These are phyloP conservation scores for Pituophis catenifer DNA, from an alignment of 2,113 vertebrate genomes.

Conservation along the genomic window DNA sequence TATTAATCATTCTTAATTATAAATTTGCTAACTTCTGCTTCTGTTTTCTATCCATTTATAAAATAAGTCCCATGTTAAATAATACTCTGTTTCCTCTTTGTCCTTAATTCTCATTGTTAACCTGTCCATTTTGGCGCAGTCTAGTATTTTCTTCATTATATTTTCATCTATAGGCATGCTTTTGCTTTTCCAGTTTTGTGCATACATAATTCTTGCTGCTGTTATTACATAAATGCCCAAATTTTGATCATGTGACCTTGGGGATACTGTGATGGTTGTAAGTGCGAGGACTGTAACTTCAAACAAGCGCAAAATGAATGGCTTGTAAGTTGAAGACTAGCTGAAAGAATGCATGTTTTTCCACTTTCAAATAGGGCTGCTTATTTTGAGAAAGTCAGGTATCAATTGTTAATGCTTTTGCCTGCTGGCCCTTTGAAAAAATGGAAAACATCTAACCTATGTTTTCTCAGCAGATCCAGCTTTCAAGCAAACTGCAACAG, in stretches of 20 bases:
- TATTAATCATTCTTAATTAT: no score
- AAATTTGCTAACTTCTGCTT: no score
- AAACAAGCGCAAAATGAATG: background rate
- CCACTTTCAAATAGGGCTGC: conserved; percentile 2
- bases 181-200: no score
- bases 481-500: conserved; percentile 48
- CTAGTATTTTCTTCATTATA: no score
- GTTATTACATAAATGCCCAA: background rate
- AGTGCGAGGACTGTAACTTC: background rate
- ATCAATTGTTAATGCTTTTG: background rate
- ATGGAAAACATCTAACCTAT: conserved; percentile 30
- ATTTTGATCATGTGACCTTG: background rate
- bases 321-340: background rate
- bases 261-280: background rate
- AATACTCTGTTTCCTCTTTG: no score
- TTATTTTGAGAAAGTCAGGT: background rate
- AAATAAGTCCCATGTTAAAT: no score
- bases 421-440: background rate
- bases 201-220: no score
- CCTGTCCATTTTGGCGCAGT: no score
- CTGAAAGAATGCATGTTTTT: background rate
- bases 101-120: no score
- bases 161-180: no score
- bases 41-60: no score
- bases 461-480: conserved; percentile 64